These are phyloP conservation scores for Drosophila guanche DNA, from an alignment of 1,140 invertebrate species.

Conservation along the genomic window DNA sequence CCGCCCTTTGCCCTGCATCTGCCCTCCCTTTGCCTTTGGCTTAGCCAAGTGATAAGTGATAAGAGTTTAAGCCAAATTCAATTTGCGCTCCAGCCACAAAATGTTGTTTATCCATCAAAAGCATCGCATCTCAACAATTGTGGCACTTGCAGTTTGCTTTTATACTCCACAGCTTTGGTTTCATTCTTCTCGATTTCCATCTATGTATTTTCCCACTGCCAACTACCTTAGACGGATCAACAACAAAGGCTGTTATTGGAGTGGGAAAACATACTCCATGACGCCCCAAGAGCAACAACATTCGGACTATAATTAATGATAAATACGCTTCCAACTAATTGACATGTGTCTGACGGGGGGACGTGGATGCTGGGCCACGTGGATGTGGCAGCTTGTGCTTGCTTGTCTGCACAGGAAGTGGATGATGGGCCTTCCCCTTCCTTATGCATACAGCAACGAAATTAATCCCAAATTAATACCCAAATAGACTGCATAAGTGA, in stretches of 20 bases:
- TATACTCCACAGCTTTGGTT: background rate
- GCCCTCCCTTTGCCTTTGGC: conserved; percentile 16
- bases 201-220: too few species aligned
- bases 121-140: conserved; percentile 17
- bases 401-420: conserved; percentile 54
- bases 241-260: conserved; percentile 7
- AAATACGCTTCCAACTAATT: conserved; percentile 53
- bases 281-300: background rate
- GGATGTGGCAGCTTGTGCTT: conserved; percentile 13
- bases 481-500: conserved; percentile 46
- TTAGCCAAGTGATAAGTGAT: conserved; percentile 61
- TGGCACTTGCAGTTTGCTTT: conserved; percentile 13
- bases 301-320: conserved; percentile 61
- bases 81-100: conserved; percentile 53
- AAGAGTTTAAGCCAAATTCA: conserved; percentile 56
- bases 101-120: conserved; percentile 36
- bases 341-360: conserved; percentile 27
- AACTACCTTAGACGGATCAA: background rate
- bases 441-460: background rate
- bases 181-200: too few species aligned
- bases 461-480: conserved; percentile 57
- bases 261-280: conserved; percentile 28
- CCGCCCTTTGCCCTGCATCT: background rate
- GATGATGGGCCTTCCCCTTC: background rate
- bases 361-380: conserved; percentile 22